These are phyloP conservation scores for Dipodomys merriami DNA, from an alignment of 2,113 vertebrate species.

Conservation along the genomic window DNA sequence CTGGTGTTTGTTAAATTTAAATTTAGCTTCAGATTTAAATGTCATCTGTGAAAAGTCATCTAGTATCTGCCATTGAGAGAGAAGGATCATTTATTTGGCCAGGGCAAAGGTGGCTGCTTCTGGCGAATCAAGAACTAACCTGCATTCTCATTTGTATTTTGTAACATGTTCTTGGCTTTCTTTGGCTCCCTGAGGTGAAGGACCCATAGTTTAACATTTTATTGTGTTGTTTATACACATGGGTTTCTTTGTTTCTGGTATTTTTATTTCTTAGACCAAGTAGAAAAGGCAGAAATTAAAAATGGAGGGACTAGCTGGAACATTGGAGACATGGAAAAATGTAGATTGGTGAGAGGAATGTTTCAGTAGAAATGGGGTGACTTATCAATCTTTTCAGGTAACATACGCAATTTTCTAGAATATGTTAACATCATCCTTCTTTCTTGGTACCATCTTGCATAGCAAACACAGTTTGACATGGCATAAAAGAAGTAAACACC, in stretches of 20 bases:
- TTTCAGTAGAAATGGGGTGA: background rate
- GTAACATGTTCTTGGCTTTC: background rate
- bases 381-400: background rate
- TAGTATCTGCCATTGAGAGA: background rate
- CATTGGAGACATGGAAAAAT: background rate
- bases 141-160: background rate
- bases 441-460: background rate
- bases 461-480: background rate
- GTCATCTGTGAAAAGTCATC: background rate
- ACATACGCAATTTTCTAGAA: background rate
- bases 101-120: background rate
- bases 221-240: background rate
- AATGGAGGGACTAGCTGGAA: background rate
- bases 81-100: background rate
- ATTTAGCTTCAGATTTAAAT: background rate
- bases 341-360: background rate
- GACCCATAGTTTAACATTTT: background rate
- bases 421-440: background rate
- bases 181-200: background rate
- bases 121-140: background rate
- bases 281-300: background rate
- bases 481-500: background rate
- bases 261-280: background rate
- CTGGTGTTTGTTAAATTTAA: slow-evolving; percentile 3
- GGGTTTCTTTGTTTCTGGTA: background rate